These are phyloP conservation scores for Marmota flaviventris DNA, from an alignment of 2,113 vertebrate genomes.

Conservation along the genomic window DNA sequence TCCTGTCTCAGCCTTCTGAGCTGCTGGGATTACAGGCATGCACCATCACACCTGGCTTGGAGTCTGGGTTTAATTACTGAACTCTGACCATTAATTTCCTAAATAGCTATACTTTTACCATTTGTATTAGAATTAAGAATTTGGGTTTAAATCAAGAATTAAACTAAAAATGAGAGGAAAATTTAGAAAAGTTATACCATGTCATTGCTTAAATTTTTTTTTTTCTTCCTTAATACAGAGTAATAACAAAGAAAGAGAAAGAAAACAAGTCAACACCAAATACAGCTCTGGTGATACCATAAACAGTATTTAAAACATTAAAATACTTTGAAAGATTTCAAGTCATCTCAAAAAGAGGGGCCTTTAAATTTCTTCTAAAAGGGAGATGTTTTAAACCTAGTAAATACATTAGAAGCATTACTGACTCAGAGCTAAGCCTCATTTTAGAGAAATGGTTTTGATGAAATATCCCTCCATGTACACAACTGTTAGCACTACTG, in stretches of 20 bases:
- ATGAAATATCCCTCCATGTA: not conserved
- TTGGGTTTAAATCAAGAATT: slow-evolving; percentile 48
- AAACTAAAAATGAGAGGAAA: slow-evolving; percentile 29
- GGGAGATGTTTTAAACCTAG: not conserved
- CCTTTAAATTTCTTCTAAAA: not conserved
- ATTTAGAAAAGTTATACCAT: not conserved
- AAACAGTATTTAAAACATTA: not conserved
- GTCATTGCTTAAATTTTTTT: not conserved
- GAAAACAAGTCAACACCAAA: not conserved
- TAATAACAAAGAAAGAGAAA: not conserved
- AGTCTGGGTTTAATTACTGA: not conserved
- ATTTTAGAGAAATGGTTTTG: not conserved
- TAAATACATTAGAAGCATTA: not conserved
- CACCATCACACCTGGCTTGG: too few species aligned
- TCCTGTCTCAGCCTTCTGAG: too few species aligned
- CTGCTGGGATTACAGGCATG: too few species aligned
- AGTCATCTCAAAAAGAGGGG: not conserved
- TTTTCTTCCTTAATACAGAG: not conserved
- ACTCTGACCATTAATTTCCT: slow-evolving; percentile 41
- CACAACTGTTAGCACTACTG: not conserved
- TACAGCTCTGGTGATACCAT: not conserved
- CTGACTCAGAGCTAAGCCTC: not conserved
- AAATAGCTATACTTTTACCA: slow-evolving; percentile 19
- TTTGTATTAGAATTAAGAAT: slow-evolving; percentile 39
- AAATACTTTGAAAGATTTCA: slow-evolving; percentile 21